Evolutionary conservation across 2,888 invertebrate genomes (phyloP).

Genomic region (Archips xylosteana): DNA sequence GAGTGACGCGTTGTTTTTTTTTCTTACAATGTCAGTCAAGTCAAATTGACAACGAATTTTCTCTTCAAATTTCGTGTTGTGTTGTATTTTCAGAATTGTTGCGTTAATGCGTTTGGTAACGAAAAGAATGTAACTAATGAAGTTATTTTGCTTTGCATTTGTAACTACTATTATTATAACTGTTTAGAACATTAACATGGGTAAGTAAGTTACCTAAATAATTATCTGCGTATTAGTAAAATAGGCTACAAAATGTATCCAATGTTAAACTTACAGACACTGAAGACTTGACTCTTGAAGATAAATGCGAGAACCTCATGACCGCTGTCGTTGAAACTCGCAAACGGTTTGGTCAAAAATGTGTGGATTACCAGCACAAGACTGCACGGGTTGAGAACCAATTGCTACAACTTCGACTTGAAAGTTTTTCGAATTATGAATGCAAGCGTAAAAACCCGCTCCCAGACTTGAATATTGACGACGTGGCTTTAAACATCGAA

Average conservation of each 20-base stretch:
- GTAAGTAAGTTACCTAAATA: background rate
- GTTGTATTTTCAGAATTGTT: background rate
- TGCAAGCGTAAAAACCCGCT: constrained; percentile 63
- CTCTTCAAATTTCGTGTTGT: constrained; percentile 3
- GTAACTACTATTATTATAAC: background rate
- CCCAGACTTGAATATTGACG: constrained; percentile 53
- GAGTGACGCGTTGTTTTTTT: background rate
- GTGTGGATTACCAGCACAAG: constrained; percentile 70
- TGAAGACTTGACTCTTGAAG: constrained; percentile 60
- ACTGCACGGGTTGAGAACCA: constrained; percentile 66
- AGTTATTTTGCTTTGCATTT: background rate
- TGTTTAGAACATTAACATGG: background rate
- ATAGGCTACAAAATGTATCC: background rate
- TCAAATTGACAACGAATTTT: constrained; percentile 27
- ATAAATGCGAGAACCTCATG: constrained; percentile 76
- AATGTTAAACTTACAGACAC: constrained; percentile 52
- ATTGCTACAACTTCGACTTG: constrained; percentile 67
- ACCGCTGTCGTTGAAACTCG: constrained; percentile 76
- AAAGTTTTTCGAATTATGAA: constrained; percentile 62
- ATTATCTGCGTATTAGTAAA: background rate
- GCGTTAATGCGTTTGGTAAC: background rate
- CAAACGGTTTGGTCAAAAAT: constrained; percentile 74
- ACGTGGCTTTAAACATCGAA: constrained; percentile 60
- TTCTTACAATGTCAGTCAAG: background rate
- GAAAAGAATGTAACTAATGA: background rate